A percentile compares a stretch with the other conserved stretches of the same genome.
Conservation (phyloP, 2,888 invertebrate species). For the Zonitis immaculata region DNA sequence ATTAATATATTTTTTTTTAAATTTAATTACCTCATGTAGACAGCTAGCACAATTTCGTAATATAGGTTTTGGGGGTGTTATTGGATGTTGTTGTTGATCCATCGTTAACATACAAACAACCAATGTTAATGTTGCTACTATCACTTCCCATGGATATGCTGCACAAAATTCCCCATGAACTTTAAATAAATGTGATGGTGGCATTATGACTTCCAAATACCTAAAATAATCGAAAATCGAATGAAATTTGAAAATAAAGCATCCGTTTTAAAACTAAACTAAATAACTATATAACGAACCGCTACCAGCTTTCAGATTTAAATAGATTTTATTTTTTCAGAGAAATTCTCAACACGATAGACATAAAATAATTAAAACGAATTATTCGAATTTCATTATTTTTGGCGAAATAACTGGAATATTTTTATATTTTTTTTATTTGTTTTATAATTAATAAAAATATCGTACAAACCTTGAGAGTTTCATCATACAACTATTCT, state of each 20-base stretch:
- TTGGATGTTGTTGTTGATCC: slow-evolving; percentile 46
- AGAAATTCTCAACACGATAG: slow-evolving; percentile 8
- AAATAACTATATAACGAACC: background rate
- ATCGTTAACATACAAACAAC: slow-evolving; percentile 74
- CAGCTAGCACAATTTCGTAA: slow-evolving; percentile 29
- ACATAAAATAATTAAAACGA: slow-evolving; percentile 13
- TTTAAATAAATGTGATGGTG: slow-evolving; percentile 66
- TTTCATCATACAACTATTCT: too few relatives aligned
- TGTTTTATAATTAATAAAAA: too few relatives aligned
- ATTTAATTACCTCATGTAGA: slow-evolving; percentile 57
- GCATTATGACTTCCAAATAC: too few relatives aligned
- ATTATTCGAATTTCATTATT: background rate
- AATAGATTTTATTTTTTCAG: background rate
- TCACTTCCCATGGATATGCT: slow-evolving; percentile 90
- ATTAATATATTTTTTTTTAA: too few relatives aligned
- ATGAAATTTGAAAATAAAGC: background rate
- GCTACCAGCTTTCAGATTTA: background rate
- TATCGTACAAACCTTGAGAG: too few relatives aligned
- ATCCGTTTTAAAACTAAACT: background rate
- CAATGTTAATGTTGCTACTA: slow-evolving; percentile 75
- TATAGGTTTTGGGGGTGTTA: slow-evolving; percentile 26
- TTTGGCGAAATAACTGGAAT: background rate
- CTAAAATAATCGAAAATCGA: too few relatives aligned
- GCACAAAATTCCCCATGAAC: slow-evolving; percentile 86
- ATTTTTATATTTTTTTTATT: background rate